Conservation (phyloP, 2,888 invertebrate species). For the Athetis lepigone region DNA sequence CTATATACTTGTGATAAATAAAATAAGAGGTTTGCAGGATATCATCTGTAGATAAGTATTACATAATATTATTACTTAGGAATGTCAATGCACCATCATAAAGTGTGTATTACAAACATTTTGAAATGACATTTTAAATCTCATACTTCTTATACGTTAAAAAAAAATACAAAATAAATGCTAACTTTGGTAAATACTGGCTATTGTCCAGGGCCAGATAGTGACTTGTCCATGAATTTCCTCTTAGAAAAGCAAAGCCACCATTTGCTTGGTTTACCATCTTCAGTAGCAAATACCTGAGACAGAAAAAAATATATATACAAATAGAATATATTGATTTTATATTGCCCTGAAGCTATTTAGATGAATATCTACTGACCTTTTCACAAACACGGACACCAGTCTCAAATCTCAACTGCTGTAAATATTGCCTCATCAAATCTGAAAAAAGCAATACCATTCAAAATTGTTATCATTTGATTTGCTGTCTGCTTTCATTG, state of each 20-base stretch:
- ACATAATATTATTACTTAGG: conserved; percentile 24
- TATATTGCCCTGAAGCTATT: not conserved
- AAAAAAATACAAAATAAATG: conserved; percentile 37
- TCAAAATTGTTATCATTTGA: not conserved
- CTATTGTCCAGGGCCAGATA: conserved; percentile 96
- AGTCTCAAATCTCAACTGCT: conserved; percentile 98
- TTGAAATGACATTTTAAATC: conserved; percentile 36
- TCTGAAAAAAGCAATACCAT: conserved; percentile 90
- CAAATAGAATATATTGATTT: too few species aligned
- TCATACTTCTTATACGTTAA: not conserved
- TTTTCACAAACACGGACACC: conserved; percentile 97
- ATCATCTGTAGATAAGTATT: conserved; percentile 25
- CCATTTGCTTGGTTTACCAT: conserved; percentile 99
- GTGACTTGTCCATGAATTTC: conserved; percentile 99
- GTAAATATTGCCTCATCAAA: conserved; percentile 97
- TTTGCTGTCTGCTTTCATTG: not conserved
- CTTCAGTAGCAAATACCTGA: conserved; percentile 94
- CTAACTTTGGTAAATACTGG: conserved; percentile 31
- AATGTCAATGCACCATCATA: conserved; percentile 33
- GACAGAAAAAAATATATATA: conserved; percentile 31
- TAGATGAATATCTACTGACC: conserved; percentile 84
- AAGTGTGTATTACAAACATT: conserved; percentile 12
- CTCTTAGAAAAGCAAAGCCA: conserved; percentile 99
- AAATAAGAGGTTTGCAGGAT: conserved; percentile 12
- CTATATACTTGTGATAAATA: conserved; percentile 4